Evolutionary conservation across 2,797 vertebrate species (phyloP).

Genomic region (Pseudochaenichthys georgianus): DNA sequence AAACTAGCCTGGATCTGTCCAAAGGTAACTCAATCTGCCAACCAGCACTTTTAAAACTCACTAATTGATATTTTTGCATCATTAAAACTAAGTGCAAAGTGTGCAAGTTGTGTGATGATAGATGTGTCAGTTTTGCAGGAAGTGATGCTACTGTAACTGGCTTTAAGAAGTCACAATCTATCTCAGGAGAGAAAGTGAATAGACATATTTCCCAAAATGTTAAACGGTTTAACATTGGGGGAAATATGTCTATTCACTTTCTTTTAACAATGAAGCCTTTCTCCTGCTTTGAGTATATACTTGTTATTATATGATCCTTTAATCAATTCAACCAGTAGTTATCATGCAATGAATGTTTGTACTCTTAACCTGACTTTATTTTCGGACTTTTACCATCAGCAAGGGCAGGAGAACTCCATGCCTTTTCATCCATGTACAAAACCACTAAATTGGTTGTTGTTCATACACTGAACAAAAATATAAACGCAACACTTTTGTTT

Average conservation of each 20-base stretch:
- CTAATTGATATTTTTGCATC: neutral
- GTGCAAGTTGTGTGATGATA: neutral
- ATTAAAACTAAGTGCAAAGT: too few relatives aligned
- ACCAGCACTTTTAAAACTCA: neutral
- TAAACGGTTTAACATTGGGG: too few relatives aligned
- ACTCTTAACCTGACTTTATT: constrained; percentile 8
- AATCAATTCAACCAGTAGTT: neutral
- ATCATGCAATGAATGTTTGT: constrained; percentile 21
- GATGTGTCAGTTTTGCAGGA: neutral
- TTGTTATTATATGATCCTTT: neutral
- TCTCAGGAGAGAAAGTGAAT: too few relatives aligned
- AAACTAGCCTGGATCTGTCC: neutral
- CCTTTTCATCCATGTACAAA: neutral
- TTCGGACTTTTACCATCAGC: constrained; percentile 24
- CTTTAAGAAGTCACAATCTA: too few relatives aligned
- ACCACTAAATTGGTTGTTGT: too few relatives aligned
- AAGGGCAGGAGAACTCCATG: constrained; percentile 8
- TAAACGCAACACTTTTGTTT: too few relatives aligned
- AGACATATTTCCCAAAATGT: neutral
- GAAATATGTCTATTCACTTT: too few relatives aligned
- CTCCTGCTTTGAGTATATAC: neutral
- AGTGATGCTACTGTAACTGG: too few relatives aligned
- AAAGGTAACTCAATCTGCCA: neutral
- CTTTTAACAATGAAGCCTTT: neutral
- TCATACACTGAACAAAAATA: too few relatives aligned